Base-by-base conservation (phyloP, 30 jellyfish, hydroid and myxozoan species). In the Phacellophora camtschatica region DNA sequence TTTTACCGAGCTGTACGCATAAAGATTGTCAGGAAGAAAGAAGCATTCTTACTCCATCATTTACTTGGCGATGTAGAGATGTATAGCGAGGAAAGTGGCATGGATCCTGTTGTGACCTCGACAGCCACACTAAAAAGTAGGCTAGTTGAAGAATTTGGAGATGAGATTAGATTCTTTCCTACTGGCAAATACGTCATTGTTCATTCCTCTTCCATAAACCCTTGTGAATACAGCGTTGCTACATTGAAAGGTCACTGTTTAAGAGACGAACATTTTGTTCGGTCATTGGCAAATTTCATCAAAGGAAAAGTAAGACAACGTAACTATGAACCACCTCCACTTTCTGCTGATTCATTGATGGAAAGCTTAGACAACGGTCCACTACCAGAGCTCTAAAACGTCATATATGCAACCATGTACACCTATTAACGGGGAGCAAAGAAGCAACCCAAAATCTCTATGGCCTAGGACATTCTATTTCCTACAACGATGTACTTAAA, bases 401-500 rank as follows among this genome's bases (percentile, higher is more conserved):
- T 25, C 25, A 53, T 22, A 10, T 6, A 11, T 8, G 19, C 7
- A 63, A 8, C 58, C 8, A 6, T 7, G n/a, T 59, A 4, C 74
- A 59, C 74, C 18, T 53, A 29, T 29, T 71, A 10, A 42, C 85
- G 25, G 85, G 86, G 56, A 73, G 86, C 35, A 73, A 73, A 23
- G 86, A 73, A 71, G 86, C 81, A 45, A 63, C 86, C 6, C 4
- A 5, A 48, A 7, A 45, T 45, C 81, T 73, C 24, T 82, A 73
- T 54, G 22, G 67, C 29, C 82, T 48, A 8, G 81, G 81, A 2
- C 86, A 73, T 73, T 45, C 81, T 4, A 73, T 73, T 8, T 73
- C 86, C 2, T 73, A 73, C 81, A 73, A 73, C 39, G 86, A 73
- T 4, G 50, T 46, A 16, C 77, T 8, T 4, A 73, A 45, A 29